Percentiles rank a stretch among this genome's conserved stretches.
Conservation (phyloP, 2,797 vertebrate genomes). For the Babyrousa celebensis region DNA sequence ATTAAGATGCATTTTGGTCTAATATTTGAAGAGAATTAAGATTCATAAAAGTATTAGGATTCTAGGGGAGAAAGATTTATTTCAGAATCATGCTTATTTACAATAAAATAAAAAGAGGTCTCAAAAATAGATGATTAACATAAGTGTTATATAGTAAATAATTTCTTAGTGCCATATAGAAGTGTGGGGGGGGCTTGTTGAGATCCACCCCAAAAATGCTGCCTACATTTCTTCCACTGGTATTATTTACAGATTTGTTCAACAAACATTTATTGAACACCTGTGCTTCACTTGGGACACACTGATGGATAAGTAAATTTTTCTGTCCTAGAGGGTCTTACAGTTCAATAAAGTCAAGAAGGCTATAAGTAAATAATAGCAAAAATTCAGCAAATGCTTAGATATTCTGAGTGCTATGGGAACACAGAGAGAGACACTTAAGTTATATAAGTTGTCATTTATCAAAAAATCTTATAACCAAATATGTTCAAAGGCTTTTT, state of each 20-base stretch:
- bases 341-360: slow-evolving; percentile 63
- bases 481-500: not conserved
- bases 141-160: slow-evolving; percentile 33
- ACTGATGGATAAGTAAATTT: slow-evolving; percentile 64
- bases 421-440: slow-evolving; percentile 6
- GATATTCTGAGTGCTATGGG: not conserved
- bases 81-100: slow-evolving; percentile 38
- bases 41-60: slow-evolving; percentile 44
- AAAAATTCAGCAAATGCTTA: slow-evolving; percentile 56
- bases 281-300: slow-evolving; percentile 51
- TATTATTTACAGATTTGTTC: slow-evolving; percentile 75
- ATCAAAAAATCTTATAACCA: slow-evolving; percentile 38
- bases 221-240: not conserved
- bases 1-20: slow-evolving; percentile 18
- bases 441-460: not conserved
- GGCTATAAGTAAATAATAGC: slow-evolving; percentile 68
- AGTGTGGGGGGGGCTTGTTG: not conserved
- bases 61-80: not conserved
- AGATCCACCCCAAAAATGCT: not conserved
- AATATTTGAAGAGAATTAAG: slow-evolving; percentile 6
- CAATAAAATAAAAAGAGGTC: slow-evolving; percentile 41
- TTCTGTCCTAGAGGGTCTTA: slow-evolving; percentile 59
- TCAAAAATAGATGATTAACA: not conserved
- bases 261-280: slow-evolving; percentile 74
- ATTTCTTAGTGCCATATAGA: not conserved